Evolutionary conservation across 2,797 vertebrate species (phyloP).

Genomic region (Mormyrops boulengeri): DNA sequence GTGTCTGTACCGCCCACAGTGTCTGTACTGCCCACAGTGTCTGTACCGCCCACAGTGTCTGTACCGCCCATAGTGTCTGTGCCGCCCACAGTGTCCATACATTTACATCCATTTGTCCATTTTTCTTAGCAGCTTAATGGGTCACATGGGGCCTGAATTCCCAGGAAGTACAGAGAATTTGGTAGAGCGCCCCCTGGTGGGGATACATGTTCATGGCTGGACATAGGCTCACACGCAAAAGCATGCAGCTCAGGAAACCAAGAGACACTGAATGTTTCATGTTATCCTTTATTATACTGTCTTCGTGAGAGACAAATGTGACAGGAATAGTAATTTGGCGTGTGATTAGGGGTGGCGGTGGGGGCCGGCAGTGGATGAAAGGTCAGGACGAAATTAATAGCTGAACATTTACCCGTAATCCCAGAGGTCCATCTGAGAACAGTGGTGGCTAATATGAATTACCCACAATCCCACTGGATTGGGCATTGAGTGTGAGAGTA

Average conservation of each 20-base stretch:
- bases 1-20: no score
- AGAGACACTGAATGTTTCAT: not conserved
- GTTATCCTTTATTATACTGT: not conserved
- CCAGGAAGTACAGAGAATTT: not conserved
- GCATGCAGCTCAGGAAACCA: not conserved
- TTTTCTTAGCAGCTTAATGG: not conserved
- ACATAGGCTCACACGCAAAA: not conserved
- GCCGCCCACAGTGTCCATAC: not conserved
- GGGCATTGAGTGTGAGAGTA: not conserved
- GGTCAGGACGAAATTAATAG: constrained; percentile 15
- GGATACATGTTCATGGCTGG: not conserved
- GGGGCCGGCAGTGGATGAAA: not conserved
- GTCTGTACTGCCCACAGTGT: no score
- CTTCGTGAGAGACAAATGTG: not conserved
- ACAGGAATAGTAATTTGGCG: not conserved
- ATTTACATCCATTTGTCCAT: not conserved
- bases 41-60: no score
- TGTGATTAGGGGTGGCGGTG: not conserved
- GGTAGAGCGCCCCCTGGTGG: not conserved
- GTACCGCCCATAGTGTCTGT: no score
- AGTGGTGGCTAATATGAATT: not conserved
- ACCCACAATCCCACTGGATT: not conserved
- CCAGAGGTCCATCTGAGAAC: not conserved
- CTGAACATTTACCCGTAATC: constrained; percentile 20
- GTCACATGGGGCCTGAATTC: not conserved